Base-by-base conservation (phyloP, 2,797 vertebrate genomes). In the Lophius americanus region DNA sequence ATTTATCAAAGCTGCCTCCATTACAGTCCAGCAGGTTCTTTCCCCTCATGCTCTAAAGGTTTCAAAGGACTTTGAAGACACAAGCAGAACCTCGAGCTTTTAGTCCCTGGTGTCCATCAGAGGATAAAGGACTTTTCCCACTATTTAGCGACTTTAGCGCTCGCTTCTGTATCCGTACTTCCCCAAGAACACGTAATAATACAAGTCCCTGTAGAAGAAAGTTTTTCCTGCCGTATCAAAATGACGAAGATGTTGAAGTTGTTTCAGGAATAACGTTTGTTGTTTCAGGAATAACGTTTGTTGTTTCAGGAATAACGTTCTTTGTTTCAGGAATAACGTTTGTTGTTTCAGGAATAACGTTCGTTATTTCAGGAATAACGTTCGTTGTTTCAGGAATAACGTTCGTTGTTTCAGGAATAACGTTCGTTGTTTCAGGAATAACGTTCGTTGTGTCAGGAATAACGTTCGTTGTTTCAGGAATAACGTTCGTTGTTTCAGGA, bases 1-100 rank as follows among this genome's bases (percentile, higher is more conserved):
- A 37, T 37, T 61, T 50, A 66, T 77, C 5, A 65, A 74, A 55
- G 70, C 54, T 47, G 36, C 60, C 44, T 67, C 47, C 58, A 73
- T 41, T 60, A 55, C 56, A 68, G 59, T 6, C 54, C n/a, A 56
- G 33, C 50, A 57, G 23, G 23, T 23, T 2, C 3, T 38, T 10
- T 10, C 5, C 53, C 57, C 62, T 73, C 35, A 41, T 58, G 65
- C 52, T 57, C 38, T 38, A 53, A 32, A 11, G 60, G 68, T 77
- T 70, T 23, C 23, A 23, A 23, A 23, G 23, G 23, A 23, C n/a
- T n/a, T n/a, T n/a, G n/a, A n/a, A n/a, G n/a, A n/a, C n/a, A n/a
- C 23, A 23, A 23, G 23, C 23, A 23, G 23, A 23, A 23, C 23
- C 23, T 23, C 23, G 23, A 23, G 23, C 23, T 23, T 23, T 23